phyloP scores from a whole-genome alignment of 2,888 invertebrate species.

The Noctua comes region DNA sequence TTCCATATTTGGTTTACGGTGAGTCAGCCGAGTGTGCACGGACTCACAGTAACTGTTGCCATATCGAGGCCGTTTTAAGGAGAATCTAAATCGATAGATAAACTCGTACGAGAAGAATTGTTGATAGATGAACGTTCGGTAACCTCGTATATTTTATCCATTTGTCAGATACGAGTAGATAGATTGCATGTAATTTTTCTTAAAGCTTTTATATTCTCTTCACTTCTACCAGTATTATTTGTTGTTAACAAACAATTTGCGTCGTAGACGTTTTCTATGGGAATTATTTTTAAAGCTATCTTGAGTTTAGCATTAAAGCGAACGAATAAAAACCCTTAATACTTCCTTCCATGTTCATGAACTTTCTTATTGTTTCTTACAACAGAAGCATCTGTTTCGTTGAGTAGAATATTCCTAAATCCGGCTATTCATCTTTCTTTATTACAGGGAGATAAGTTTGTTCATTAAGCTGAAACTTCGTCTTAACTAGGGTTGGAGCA shows the following conservation, averaged over 20 bases:
- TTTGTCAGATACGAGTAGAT: constrained; percentile 58
- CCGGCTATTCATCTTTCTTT: constrained; percentile 45
- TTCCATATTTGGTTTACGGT: constrained; percentile 79
- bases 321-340: constrained; percentile 10
- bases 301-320: constrained; percentile 6
- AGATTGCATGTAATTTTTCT: constrained; percentile 47
- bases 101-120: constrained; percentile 41
- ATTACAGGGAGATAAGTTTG: constrained; percentile 50
- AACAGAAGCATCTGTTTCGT: constrained; percentile 34
- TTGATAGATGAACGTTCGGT: constrained; percentile 66
- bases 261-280: constrained; percentile 2
- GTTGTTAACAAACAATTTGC: constrained; percentile 11
- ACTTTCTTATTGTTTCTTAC: constrained; percentile 45
- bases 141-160: constrained; percentile 53
- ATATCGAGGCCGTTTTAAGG: constrained; percentile 73
- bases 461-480: constrained; percentile 64
- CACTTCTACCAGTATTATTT: constrained; percentile 14
- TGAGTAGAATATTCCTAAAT: constrained; percentile 39
- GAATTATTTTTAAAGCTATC: constrained; percentile 14
- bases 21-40: constrained; percentile 76
- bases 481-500: constrained; percentile 68
- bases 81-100: constrained; percentile 69
- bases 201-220: constrained; percentile 12
- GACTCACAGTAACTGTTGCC: constrained; percentile 69
- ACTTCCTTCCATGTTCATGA: constrained; percentile 20